Base-by-base conservation (phyloP, 2,888 invertebrate genomes). In the Campaea margaritaria region DNA sequence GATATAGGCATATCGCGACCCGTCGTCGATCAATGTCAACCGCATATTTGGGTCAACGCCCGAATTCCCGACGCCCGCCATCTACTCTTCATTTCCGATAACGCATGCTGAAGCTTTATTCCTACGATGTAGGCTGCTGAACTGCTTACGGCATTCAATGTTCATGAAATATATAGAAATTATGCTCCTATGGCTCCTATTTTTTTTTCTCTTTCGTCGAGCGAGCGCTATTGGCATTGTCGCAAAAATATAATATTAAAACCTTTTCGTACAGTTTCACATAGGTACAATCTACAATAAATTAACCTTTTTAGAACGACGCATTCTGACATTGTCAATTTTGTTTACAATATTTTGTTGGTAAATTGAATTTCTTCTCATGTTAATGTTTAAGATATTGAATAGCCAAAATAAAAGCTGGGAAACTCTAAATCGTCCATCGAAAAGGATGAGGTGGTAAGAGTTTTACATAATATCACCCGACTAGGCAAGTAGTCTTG, bases 1-100 rank as follows among this genome's bases (percentile, higher is more conserved):
- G 83, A 82, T 87, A 82, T 77, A 79, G 79, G 82, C 83, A 85
- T 86, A 86, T 85, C 81, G 85, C 82, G 85, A 79, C 78, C 82
- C 82, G 82, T 87, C 89, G 87, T 90, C 89, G 91, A 91, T 91
- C 91, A 91, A 91, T 91, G 91, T 91, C 91, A 91, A 85, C 88
- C 86, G 85, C 87, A 89, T 90, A 91, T 91, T 87, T 91, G 78
- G 91, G 91, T 91, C 90, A 90, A 86, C 89, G 89, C 81, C 89
- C 85, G 84, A 86, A 89, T 87, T 89, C 88, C 88, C 83, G 81
- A 85, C 79, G 81, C 80, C 58, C 58, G 65, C 44, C 78, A 74
- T 72, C 77, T 79, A 82, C 83, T 83, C 82, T 82, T 85, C 83
- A 83, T 86, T 87, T 85, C 85, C 87, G 83, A 78, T 81, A 78